These are phyloP conservation scores for Tridacna gigas DNA, from an alignment of 2,888 invertebrate species.

Conservation along the genomic window DNA sequence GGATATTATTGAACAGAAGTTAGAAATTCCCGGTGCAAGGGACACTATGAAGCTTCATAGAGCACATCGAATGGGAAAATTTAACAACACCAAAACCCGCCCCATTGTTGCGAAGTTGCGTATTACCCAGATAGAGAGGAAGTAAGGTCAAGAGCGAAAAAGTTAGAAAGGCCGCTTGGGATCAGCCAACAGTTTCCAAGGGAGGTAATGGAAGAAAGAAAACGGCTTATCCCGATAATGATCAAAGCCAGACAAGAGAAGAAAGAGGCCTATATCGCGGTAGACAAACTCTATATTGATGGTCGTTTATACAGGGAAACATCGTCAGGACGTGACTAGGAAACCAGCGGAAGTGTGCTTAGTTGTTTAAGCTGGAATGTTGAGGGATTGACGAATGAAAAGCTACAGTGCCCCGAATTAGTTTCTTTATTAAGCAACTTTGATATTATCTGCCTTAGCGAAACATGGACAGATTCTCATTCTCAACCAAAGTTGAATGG, in stretches of 20 bases:
- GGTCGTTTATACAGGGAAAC: neutral
- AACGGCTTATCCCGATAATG: neutral
- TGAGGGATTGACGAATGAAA: neutral
- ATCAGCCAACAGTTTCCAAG: neutral
- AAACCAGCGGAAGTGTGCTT: neutral
- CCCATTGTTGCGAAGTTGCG: neutral
- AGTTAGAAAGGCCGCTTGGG: neutral
- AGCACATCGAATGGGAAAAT: neutral
- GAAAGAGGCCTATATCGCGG: neutral
- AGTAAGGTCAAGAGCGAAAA: neutral
- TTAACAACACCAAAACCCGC: neutral
- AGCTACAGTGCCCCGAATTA: neutral
- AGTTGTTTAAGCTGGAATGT: neutral
- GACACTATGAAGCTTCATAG: neutral
- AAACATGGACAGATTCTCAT: constrained; percentile 24
- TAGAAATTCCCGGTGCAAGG: neutral
- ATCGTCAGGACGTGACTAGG: neutral
- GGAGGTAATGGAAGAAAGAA: neutral
- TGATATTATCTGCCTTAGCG: neutral
- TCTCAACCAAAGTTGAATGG: constrained; percentile 24
- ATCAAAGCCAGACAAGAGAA: neutral
- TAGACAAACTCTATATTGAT: neutral
- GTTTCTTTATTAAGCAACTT: neutral
- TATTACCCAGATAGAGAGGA: neutral
- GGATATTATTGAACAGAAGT: neutral